phyloP scores from a whole-genome alignment of 1,140 invertebrate genomes.

The Sitobion miscanthi region DNA sequence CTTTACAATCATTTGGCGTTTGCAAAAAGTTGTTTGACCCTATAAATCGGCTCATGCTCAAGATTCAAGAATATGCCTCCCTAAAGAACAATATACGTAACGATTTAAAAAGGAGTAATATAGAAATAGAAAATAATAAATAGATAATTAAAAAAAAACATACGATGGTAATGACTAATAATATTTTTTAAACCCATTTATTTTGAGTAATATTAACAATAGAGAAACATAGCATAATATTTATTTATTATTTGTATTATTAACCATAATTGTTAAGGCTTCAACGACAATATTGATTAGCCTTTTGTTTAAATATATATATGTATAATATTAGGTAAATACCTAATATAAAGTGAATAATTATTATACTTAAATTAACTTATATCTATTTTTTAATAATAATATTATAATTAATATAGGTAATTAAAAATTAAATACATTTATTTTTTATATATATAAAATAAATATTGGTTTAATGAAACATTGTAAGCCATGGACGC shows the following conservation, averaged over 20 bases:
- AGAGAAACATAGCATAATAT: neutral
- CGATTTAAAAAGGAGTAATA: neutral
- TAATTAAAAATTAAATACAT: no score
- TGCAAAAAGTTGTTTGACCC: neutral
- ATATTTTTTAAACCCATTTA: neutral
- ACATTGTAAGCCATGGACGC: no score
- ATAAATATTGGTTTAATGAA: no score
- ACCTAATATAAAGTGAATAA: neutral
- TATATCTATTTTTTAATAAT: neutral
- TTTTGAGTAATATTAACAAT: neutral
- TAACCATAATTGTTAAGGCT: neutral
- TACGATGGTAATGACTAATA: neutral
- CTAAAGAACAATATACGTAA: neutral
- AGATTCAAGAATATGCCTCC: neutral
- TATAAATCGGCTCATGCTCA: neutral
- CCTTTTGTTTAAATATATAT: neutral
- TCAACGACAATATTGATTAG: neutral
- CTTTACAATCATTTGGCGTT: neutral
- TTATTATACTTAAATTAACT: neutral
- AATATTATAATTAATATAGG: no score
- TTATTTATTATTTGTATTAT: neutral
- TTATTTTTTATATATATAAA: no score
- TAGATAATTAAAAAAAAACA: neutral
- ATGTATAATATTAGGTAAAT: neutral
- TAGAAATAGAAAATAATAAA: neutral